Evolutionary conservation across 1,140 invertebrate genomes (phyloP), one percentile per base, ranked within the genome.

Genomic region (Maniola jurtina): DNA sequence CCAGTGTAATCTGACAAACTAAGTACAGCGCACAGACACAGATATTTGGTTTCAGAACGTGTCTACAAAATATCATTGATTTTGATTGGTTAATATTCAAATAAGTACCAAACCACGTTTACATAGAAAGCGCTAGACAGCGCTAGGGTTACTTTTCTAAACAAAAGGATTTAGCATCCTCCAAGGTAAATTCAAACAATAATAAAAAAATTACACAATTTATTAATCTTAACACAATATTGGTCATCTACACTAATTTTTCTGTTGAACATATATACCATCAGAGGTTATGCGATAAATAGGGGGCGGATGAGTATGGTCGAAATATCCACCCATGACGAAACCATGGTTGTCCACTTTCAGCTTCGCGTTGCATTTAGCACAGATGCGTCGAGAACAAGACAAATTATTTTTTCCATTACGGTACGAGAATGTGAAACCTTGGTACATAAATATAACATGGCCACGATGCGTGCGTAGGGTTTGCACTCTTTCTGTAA

Each of bases 301-400:
- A 0, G 71, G 71, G 7, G 64, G 63, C 11, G 50, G 25, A 63
- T 73, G 71, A 56, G 54, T 70, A 35, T 75, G 73, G 2, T 66
- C 48, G 7, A 57, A 52, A 14, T 60, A n/a, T 0, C 56, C 57
- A 1, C 35, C n/a, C 5, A 56, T 14, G 13, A 75, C 59, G 11
- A 62, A 47, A 3, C 70, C 67, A 5, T 58, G 9, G 6, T 52
- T 13, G 38, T 69, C 47, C 0, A 75, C 25, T 5, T 38, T 59
- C 10, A 75, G 10, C 15, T 57, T 63, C 7, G 72, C 69, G 33
- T 33, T 48, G 50, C 74, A 73, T 14, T 57, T 58, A 36, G 1
- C 16, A 5, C 11, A 34, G 2, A 8, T 15, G 6, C 35, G 61
- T 58, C 64, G 65, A 3, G 74, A 76, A 58, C 74, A 76, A 6